Evolutionary conservation across 2,113 vertebrate genomes (phyloP), one percentile per base, ranked within the genome.

Genomic region (Xiphorhynchus elegans): DNA sequence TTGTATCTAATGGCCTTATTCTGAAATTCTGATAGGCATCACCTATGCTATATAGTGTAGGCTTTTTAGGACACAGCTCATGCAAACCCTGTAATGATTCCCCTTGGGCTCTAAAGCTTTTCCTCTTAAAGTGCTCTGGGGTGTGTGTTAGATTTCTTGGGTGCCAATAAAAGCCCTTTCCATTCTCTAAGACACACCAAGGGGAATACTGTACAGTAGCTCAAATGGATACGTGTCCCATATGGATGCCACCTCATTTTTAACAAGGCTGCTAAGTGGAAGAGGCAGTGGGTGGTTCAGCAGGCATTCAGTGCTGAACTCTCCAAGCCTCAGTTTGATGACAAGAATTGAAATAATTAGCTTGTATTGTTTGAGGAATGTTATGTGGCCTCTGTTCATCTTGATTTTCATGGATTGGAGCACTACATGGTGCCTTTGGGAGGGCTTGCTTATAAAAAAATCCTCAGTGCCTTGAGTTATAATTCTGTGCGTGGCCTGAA

Each of bases 301-400:
- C 68, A 87, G 77, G 72, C 76, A 62, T 40, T 93, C 78, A 77
- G 42, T 8, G 9, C 46, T 90, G 75, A 90, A 69, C 28, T 62
- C 49, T 46, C 42, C 2, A 7, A 76, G 50, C 29, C 35, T 83
- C 66, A 72, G 26, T 79, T 31, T 85, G 49, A 82, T 55, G 44
- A 80, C 13, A 80, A 74, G 87, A 89, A 89, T 75, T 79, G 53
- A 87, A 91, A 29, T 91, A 87, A 92, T 85, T 90, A 76, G 67
- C 25, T 56, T 37, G 62, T 28, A 62, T 86, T 67, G 64, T 92
- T 90, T 47, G 68, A 89, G 56, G 15, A 75, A 83, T 11, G 15
- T 74, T 74, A 84, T 17, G 7, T 78, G 90, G 42, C 35, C 39
- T 89, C 80, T 63, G 37, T 35, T 49, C 5, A 59, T 90, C 67